Evolutionary conservation across 2,113 vertebrate genomes (phyloP).

Genomic region (Bostrychus sinensis): DNA sequence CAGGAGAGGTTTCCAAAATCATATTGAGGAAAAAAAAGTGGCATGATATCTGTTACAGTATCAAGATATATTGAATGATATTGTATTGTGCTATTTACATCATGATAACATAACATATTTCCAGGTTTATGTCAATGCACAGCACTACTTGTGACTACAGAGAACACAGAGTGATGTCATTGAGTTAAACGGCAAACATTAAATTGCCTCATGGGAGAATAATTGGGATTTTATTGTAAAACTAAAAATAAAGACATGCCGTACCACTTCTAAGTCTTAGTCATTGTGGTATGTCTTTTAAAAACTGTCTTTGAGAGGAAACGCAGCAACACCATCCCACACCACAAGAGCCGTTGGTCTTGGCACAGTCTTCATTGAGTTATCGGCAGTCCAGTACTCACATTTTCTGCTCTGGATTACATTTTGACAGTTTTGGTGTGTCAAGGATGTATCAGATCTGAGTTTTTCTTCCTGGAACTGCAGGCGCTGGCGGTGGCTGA

Average conservation of each 20-base stretch:
- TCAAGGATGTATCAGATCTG: conserved; percentile 50
- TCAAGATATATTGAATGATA: too few species aligned
- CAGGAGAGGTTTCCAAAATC: too few species aligned
- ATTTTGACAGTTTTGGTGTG: conserved; percentile 45
- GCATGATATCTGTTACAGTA: too few species aligned
- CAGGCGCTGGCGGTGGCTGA: conserved; percentile 32
- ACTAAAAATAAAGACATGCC: conserved; percentile 36
- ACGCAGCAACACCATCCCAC: conserved; percentile 39
- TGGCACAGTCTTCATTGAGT: conserved; percentile 44
- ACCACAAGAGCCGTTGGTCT: conserved; percentile 37
- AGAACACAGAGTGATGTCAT: conserved; percentile 45
- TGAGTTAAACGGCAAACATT: conserved; percentile 45
- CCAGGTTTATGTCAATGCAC: neutral
- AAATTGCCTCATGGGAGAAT: conserved; percentile 49
- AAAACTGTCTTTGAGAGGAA: too few species aligned
- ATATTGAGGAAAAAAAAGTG: too few species aligned
- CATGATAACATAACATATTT: neutral
- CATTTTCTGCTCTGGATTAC: conserved; percentile 47
- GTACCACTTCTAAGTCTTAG: conserved; percentile 53
- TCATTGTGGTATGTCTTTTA: conserved; percentile 28
- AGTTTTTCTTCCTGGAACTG: conserved; percentile 49
- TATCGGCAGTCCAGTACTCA: conserved; percentile 51
- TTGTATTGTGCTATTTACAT: too few species aligned
- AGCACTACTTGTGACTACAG: neutral
- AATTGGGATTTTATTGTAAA: conserved; percentile 27